Conservation (phyloP, 2,113 vertebrate genomes). For the Lagopus leucura region DNA sequence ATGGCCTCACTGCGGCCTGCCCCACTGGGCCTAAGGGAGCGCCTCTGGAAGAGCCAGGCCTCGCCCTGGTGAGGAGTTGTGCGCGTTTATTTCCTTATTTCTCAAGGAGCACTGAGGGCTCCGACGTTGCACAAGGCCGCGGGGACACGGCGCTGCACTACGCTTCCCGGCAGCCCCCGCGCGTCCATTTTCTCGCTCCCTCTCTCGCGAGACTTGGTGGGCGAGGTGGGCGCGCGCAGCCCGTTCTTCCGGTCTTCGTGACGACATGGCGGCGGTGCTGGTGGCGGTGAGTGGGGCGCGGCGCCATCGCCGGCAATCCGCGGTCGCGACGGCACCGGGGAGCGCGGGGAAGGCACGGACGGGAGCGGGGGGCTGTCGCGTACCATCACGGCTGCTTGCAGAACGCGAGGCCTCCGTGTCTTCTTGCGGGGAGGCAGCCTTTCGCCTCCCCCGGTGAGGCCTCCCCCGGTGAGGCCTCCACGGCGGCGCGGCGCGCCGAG, state of each 20-base stretch:
- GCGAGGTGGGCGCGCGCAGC: no score
- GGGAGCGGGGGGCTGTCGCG: no score
- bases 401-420: neutral
- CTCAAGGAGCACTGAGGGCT: neutral
- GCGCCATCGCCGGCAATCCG: neutral
- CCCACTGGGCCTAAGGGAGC: no score
- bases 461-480: neutral
- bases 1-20: no score
- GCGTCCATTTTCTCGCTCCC: no score
- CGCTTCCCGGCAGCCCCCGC: neutral
- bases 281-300: rapidly evolving
- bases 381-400: rapidly evolving
- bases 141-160: neutral
- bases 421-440: rapidly evolving
- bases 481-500: neutral
- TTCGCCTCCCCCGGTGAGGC: neutral
- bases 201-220: neutral
- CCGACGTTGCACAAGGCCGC: no score
- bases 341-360: rapidly evolving
- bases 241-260: rapidly evolving
- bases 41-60: neutral
- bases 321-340: neutral
- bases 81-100: rapidly evolving
- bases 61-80: rapidly evolving
- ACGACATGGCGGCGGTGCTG: rapidly evolving